Percentiles rank a stretch among this genome's conserved stretches.
phyloP scores from a whole-genome alignment of 1,140 invertebrate species.

The Venturia canescens region DNA sequence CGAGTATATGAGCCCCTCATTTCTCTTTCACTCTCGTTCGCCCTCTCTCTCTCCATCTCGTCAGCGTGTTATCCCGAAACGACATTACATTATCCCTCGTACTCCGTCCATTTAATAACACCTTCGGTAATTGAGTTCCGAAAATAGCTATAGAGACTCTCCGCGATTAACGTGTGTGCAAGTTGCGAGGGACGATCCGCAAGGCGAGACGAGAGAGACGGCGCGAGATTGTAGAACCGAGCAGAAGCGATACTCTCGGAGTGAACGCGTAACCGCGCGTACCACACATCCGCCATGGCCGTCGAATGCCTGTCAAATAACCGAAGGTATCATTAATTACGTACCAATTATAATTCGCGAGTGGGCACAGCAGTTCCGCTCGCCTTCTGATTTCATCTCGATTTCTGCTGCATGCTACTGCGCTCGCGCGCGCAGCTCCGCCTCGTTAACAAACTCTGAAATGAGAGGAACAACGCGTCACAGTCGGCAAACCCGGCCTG shows the following conservation, averaged over 20 bases:
- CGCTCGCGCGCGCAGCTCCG: not conserved
- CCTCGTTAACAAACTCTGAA: constrained; percentile 46
- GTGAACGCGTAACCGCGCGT: constrained; percentile 47
- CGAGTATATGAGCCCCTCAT: constrained; percentile 21
- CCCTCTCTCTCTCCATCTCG: constrained; percentile 6
- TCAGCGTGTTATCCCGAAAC: constrained; percentile 37
- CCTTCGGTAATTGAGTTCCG: constrained; percentile 61
- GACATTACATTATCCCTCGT: constrained; percentile 46
- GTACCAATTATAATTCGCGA: constrained; percentile 67
- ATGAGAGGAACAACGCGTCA: constrained; percentile 11
- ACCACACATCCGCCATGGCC: constrained; percentile 44
- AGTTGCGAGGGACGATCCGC: not conserved
- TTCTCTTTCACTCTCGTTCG: not conserved
- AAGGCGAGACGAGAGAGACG: constrained; percentile 37
- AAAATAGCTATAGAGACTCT: constrained; percentile 57
- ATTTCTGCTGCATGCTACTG: not conserved
- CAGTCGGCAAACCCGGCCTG: not conserved
- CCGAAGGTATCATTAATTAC: constrained; percentile 69
- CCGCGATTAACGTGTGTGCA: constrained; percentile 27
- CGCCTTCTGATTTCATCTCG: constrained; percentile 33
- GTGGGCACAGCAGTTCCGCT: constrained; percentile 14
- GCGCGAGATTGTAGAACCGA: constrained; percentile 24
- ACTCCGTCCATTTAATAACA: constrained; percentile 61
- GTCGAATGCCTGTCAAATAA: constrained; percentile 63
- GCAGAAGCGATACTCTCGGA: constrained; percentile 11